A percentile compares a stretch with the other conserved stretches of the same genome.
phyloP scores from a whole-genome alignment of 37 sponge, comb jelly and placozoan genomes.

The Chondrilla cf. caribensis region DNA sequence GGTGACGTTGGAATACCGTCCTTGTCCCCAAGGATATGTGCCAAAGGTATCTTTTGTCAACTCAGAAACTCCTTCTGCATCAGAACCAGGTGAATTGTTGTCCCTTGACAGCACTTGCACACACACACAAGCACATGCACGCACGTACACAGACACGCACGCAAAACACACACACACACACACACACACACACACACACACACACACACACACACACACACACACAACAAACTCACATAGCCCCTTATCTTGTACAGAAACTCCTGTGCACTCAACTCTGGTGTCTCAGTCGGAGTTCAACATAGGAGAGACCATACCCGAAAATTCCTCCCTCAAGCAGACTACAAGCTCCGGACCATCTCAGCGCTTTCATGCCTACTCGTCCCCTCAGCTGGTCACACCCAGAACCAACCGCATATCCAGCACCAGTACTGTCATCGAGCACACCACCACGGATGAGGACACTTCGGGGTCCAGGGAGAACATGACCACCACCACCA shows the following conservation, averaged over 20 bases:
- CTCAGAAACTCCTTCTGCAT: slow-evolving; percentile 9
- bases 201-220: no score
- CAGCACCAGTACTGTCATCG: slow-evolving; percentile 3
- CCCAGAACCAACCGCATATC: not conserved
- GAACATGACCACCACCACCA: not conserved
- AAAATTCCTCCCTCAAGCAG: not conserved
- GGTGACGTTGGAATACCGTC: not conserved
- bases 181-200: no score
- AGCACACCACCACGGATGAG: slow-evolving; percentile 9
- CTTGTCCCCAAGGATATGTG: slow-evolving; percentile 16
- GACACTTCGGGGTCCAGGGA: slow-evolving; percentile 19
- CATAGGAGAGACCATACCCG: not conserved
- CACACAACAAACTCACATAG: no score
- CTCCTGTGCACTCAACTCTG: not conserved
- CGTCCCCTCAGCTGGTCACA: not conserved
- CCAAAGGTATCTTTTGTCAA: not conserved
- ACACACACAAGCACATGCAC: no score
- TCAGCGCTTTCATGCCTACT: no score
- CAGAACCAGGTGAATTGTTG: slow-evolving; percentile 6
- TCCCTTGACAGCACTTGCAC: not conserved
- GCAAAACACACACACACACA: no score
- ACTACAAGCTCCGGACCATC: no score
- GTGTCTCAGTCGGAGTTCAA: not conserved
- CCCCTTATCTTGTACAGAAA: not conserved
- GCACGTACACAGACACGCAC: no score